Base-by-base conservation (phyloP, 2,888 invertebrate species). In the Calliopum simillimum region DNA sequence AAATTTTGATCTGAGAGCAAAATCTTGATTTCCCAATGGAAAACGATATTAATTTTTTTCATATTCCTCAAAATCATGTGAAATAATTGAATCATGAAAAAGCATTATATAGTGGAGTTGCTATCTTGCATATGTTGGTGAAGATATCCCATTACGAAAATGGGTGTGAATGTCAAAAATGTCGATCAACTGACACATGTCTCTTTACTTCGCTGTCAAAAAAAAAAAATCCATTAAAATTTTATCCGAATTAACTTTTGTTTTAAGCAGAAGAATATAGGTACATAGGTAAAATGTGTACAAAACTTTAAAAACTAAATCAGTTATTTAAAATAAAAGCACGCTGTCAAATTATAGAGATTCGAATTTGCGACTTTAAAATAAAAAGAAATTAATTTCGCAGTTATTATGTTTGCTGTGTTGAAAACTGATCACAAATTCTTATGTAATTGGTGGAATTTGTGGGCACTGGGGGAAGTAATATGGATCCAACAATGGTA, bases 361-460 rank as follows among this genome's bases (percentile, higher is more conserved):
- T 53, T 53, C 11, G 19, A 11, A 19, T 3, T 53, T 13, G 16
- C 12, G 16, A 19, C 2, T 2, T 33, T 14, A 2, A 53, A 33
- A 58, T 3, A 4, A 6, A 33, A 4, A 0, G 11, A 44, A 56
- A 56, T 6, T 11, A 1, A 25, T 8, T 14, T 56, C 3, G 21
- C 55, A 56, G 23, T 4, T 11, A 13, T 6, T 14, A 33, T 46
- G n/a, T 44, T 23, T n/a, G 61, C 46, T 46, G 61, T 43, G 59
- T 14, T 23, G 14, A 44, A 33, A 61, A 46, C 2, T 44, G 19
- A n/a, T 41, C 2, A 23, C 19, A 19, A 21, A 33, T 21, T 71
- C 76, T 76, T 76, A 76, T 76, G 76, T 76, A 76, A 76, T 76
- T 72, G 68, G 16, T 21, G 72, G 73, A 71, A 58, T 73, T 44